Evolutionary conservation across 2,113 vertebrate genomes (phyloP).

Genomic region (Notiomystis cincta): DNA sequence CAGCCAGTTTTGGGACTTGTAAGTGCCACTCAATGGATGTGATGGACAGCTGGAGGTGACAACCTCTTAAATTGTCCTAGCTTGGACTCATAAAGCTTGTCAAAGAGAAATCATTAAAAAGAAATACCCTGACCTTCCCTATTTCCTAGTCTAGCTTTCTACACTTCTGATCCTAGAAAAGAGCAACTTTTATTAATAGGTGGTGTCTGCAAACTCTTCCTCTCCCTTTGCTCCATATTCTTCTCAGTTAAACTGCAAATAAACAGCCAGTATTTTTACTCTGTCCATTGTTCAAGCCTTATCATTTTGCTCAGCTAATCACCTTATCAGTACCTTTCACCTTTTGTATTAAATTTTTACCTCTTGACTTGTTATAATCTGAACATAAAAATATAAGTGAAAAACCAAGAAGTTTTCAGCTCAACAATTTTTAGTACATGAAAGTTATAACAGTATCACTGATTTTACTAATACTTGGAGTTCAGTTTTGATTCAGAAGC

Average conservation of each 20-base stretch:
- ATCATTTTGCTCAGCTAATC: background rate
- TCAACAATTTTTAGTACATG: background rate
- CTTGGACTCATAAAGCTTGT: background rate
- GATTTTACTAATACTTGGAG: background rate
- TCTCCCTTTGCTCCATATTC: background rate
- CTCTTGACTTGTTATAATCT: background rate
- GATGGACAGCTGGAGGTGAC: constrained; percentile 46
- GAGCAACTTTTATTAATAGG: background rate
- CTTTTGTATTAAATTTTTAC: background rate
- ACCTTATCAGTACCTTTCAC: background rate
- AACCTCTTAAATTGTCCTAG: constrained; percentile 36
- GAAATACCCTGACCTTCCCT: background rate
- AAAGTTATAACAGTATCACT: background rate
- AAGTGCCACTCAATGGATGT: background rate
- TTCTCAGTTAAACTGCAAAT: background rate
- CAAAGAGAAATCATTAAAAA: constrained; percentile 34
- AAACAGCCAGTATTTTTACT: background rate
- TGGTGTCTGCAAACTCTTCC: background rate
- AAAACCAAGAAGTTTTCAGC: background rate
- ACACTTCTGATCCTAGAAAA: background rate
- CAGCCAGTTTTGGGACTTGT: background rate
- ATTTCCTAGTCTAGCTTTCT: background rate
- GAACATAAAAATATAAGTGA: background rate
- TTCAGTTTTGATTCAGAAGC: background rate
- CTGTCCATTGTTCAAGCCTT: background rate